Evolutionary conservation across 2,888 invertebrate species (phyloP).

Genomic region (Synergus gifuensis): DNA sequence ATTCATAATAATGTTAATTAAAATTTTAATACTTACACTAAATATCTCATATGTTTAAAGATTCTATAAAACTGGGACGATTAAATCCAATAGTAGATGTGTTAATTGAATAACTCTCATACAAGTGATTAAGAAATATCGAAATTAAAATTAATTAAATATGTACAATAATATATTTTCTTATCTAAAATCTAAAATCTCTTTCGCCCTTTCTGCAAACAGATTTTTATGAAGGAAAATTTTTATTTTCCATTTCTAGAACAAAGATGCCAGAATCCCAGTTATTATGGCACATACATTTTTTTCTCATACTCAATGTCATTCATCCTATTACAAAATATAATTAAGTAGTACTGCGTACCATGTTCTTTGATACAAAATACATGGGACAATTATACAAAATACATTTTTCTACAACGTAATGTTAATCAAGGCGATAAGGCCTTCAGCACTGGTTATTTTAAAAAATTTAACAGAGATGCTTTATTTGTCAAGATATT

Average conservation of each 20-base stretch:
- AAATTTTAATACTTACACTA: conserved; percentile 15
- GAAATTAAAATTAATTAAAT: conserved; percentile 28
- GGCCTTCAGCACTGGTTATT: neutral
- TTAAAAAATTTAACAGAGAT: neutral
- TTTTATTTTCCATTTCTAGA: conserved; percentile 20
- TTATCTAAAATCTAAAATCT: neutral
- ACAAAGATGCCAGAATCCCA: conserved; percentile 28
- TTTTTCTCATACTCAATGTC: conserved; percentile 13
- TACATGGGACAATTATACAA: neutral
- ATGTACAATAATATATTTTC: conserved; percentile 35
- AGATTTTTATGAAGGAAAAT: neutral
- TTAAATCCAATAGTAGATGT: conserved; percentile 15
- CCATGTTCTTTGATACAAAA: conserved; percentile 12
- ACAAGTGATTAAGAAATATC: neutral
- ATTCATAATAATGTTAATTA: conserved; percentile 3
- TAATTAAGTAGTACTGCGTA: conserved; percentile 2
- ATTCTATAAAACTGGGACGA: conserved; percentile 7
- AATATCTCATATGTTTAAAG: conserved; percentile 10
- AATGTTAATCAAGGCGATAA: neutral
- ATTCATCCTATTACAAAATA: conserved; percentile 27
- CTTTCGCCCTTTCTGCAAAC: conserved; percentile 8
- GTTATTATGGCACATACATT: conserved; percentile 40
- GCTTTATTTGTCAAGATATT: neutral
- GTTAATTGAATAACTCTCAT: conserved; percentile 17
- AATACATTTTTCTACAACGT: neutral